Base-by-base conservation (phyloP, 2,888 invertebrate genomes). In the Empis livida region DNA sequence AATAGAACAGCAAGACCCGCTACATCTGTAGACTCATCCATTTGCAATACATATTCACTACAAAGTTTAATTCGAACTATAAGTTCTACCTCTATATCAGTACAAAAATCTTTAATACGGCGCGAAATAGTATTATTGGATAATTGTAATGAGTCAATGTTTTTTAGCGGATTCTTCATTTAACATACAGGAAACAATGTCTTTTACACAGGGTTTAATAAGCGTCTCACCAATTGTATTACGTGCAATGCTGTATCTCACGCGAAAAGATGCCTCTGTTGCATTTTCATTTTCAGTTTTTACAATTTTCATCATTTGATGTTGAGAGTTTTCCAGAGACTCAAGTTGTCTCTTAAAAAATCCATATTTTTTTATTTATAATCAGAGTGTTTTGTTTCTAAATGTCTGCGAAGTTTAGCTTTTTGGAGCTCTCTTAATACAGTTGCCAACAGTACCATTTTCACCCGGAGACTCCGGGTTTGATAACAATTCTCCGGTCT, bases 371-470 rank as follows among this genome's bases (percentile, higher is more conserved):
- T 45, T 40, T 23, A 40, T 45, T 40, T 46, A 46, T 46, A 27
- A n/a, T 27, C 17, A 41, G 30, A 30, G 46, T 46, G 40, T 10
- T 40, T 46, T 40, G 40, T 46, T 46, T 40, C 41, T 8, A 46
- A 46, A 40, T 41, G 40, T 23, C 46, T 46, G 40, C 46, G 46
- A 41, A 46, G 41, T 46, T 46, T 46, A 27, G 46, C 46, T n/a
- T n/a, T n/a, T n/a, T 46, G 40, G 46, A 31, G 41, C 41, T n/a
- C n/a, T n/a, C n/a, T n/a, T n/a, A n/a, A n/a, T 30, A 9, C 13
- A 10, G 32, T 32, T 32, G 32, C 32, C 32, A 32, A 32, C 32
- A 32, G 9, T 32, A 32, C 32, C 32, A 6, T 32, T 32, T 32
- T 32, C 32, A 32, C 32, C 32, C 32, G 32, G 32, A 32, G 32